These are phyloP conservation scores for Caranx melampygus DNA, from an alignment of 2,113 vertebrate species.

Conservation along the genomic window DNA sequence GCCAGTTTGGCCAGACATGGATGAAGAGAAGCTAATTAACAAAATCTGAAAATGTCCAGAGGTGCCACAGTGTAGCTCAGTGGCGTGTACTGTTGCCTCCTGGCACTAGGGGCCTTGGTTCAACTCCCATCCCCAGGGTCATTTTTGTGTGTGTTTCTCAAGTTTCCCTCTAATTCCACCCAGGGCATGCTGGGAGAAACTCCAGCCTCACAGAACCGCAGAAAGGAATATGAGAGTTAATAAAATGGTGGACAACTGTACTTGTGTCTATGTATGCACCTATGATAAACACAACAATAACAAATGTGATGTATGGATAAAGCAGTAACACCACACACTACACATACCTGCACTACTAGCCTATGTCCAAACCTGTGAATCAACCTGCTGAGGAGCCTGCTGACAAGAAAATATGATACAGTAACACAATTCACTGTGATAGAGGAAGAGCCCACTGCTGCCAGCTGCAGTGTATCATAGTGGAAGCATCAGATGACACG, in stretches of 20 bases:
- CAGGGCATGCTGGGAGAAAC: slow-evolving; percentile 9
- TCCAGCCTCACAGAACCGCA: slow-evolving; percentile 6
- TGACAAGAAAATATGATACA: slow-evolving; percentile 10
- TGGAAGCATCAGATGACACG: not conserved
- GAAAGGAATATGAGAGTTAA: not conserved
- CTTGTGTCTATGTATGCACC: not conserved
- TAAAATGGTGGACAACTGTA: not conserved
- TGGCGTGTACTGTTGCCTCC: slow-evolving; percentile 20
- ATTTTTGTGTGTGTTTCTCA: not conserved
- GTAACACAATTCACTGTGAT: not conserved
- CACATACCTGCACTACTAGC: not conserved
- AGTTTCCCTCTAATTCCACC: slow-evolving; percentile 6
- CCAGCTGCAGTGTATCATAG: not conserved
- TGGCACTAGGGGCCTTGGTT: slow-evolving; percentile 2
- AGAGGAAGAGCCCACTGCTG: not conserved
- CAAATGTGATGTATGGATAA: not conserved
- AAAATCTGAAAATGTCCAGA: slow-evolving; percentile 32
- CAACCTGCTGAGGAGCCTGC: not conserved
- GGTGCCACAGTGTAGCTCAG: slow-evolving; percentile 30
- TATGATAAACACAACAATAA: not conserved
- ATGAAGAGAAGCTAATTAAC: slow-evolving; percentile 52
- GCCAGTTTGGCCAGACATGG: slow-evolving; percentile 31
- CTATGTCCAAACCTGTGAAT: slow-evolving; percentile 2
- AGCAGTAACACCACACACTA: not conserved
- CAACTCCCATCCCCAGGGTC: slow-evolving; percentile 1